Evolutionary conservation across 2,113 vertebrate genomes (phyloP), one percentile per base, ranked within the genome.

Genomic region (Caranx melampygus): DNA sequence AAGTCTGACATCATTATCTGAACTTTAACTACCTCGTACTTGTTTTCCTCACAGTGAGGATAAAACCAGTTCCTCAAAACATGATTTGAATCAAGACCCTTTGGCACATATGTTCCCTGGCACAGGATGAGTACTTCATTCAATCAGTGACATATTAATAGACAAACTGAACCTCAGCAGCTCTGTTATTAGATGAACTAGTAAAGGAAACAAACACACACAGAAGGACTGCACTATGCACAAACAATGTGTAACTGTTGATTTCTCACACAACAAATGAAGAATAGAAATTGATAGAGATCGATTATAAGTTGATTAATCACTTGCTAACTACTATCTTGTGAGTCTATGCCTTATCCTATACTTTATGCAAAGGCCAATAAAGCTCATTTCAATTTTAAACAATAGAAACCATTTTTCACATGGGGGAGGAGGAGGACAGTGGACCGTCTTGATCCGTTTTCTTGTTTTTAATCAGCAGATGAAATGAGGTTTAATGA

Each of bases 371-470:
- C 16, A 44, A 10, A 47, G 52, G 13, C 49, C 37, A n/a, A 4
- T 33, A 1, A 21, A 18, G 15, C 34, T 62, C 12, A 64, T 67
- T 62, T 68, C 8, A 55, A 33, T 59, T 82, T 16, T 5, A 20
- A 60, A 47, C 33, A 55, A 34, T 9, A 59, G 3, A 4, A 45
- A 45, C 3, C 18, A 3, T 16, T 68, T 58, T 61, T 37, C 55
- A 15, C 33, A 21, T 21, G 31, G 7, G 0, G 44, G 44, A n/a
- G 10, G 13, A 21, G 44, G 44, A 31, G 10, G 13, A 21, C 49
- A 60, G 57, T 45, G 52, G 72, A 72, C 0, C 0, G 5, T 40
- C 77, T 31, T 69, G 79, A 71, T 58, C 69, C 26, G 51, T 44
- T 15, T 14, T 45, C 34, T 33, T 51, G 26, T 78, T 60, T 54